Evolutionary conservation across 2,888 invertebrate genomes (phyloP), one percentile per base, ranked within the genome.

Genomic region (Agrochola circellaris): DNA sequence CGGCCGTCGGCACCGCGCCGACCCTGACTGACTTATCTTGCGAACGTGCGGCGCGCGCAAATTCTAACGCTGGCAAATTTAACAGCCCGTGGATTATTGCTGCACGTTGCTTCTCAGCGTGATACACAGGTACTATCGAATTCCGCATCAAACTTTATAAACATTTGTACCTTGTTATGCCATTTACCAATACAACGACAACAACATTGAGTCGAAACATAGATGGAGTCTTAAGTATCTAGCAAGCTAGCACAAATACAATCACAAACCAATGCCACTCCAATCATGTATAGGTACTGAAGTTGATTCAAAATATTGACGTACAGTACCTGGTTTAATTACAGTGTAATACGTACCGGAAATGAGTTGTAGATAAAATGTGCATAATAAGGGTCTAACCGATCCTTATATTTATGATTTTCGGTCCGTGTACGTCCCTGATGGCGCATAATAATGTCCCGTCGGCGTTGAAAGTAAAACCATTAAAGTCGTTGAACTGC

Each of bases 11-110:
- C 96, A 95, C 96, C 95, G 95, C 93, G 91, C 89, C 96, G 96
- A 96, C 96, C 96, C 96, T 96, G 96, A 96, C 96, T 96, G 95
- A 96, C 96, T 96, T 96, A 96, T 95, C 96, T 96, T 93, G 93
- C 95, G 93, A 96, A 95, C 95, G 96, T 95, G 96, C 95, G 93
- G 93, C 92, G 95, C 93, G 95, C 96, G 96, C 96, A 95, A 96
- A 96, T 95, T 96, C 96, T 96, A 95, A 95, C 93, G 93, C 94
- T 94, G 91, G 95, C 95, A 90, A 95, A 95, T 95, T 95, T 92
- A 93, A 93, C 94, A 92, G 92, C 91, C 92, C 90, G 90, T 90
- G 90, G 91, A 92, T 93, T 94, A 93, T 91, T 92, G 90, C 93
- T 91, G 90, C 92, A 91, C 88, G 87, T 85, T 89, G 82, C 85